These are phyloP conservation scores for Rapana venosa DNA, from an alignment of 2,888 invertebrate genomes.

Conservation along the genomic window DNA sequence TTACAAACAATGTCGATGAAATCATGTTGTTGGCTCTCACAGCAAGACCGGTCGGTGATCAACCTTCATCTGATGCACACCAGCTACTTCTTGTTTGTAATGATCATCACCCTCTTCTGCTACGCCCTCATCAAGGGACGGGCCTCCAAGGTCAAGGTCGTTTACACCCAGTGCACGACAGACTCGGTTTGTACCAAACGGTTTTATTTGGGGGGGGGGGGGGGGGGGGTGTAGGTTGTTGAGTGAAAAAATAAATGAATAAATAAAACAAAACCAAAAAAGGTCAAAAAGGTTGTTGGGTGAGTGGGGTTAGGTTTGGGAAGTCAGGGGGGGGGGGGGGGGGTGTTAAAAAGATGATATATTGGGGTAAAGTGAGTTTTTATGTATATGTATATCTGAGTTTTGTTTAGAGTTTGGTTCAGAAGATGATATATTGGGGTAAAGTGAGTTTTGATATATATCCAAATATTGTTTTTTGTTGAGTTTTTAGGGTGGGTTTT, in stretches of 20 bases:
- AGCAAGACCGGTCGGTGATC: constrained; percentile 77
- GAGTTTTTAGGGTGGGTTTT: too few relatives aligned
- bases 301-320: neutral
- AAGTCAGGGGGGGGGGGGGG: neutral
- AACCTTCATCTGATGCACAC: constrained; percentile 79
- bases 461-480: too few relatives aligned
- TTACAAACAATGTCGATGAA: too few relatives aligned
- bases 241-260: too few relatives aligned
- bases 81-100: constrained; percentile 78
- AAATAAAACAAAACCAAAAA: neutral
- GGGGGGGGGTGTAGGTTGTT: neutral
- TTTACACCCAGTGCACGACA: constrained; percentile 43
- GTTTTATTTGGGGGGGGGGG: neutral
- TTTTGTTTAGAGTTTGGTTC: too few relatives aligned
- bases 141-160: constrained; percentile 57
- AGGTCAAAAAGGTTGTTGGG: neutral
- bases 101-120: constrained; percentile 77
- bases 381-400: too few relatives aligned
- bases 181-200: constrained; percentile 38
- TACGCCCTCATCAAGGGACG: constrained; percentile 76
- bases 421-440: too few relatives aligned
- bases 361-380: too few relatives aligned
- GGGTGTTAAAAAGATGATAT: neutral
- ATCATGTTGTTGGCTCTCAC: constrained; percentile 49
- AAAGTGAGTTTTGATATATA: too few relatives aligned